Evolutionary conservation across 2,888 invertebrate species (phyloP).

Genomic region (Agapostemon virescens): DNA sequence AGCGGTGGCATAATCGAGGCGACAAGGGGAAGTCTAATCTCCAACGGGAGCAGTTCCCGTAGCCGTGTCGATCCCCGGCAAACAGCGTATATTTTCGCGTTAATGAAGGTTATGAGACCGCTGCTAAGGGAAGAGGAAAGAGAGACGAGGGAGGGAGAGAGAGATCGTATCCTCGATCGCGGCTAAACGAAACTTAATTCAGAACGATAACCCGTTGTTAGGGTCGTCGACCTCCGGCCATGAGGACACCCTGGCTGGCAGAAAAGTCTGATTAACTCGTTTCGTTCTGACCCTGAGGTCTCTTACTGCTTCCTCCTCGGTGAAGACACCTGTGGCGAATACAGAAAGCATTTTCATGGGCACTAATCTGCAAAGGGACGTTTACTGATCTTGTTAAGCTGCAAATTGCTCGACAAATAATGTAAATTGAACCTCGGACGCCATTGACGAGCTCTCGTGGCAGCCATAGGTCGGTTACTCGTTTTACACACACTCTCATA

Average conservation of each 20-base stretch:
- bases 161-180: neutral
- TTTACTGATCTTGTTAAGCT: neutral
- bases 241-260: neutral
- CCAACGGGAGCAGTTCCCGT: neutral
- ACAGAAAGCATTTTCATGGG: neutral
- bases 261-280: neutral
- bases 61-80: neutral
- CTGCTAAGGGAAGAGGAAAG: neutral
- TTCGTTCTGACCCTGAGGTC: neutral
- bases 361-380: neutral
- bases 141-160: neutral
- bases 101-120: conserved; percentile 27
- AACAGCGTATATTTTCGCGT: conserved; percentile 4
- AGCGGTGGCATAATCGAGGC: conserved; percentile 19
- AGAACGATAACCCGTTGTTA: neutral
- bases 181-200: conserved; percentile 25
- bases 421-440: neutral
- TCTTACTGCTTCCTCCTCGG: neutral
- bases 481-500: no score
- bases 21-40: conserved; percentile 7
- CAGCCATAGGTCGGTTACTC: neutral
- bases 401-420: neutral
- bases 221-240: conserved; percentile 9
- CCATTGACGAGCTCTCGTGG: neutral
- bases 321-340: conserved; percentile 3